Evolutionary conservation across 1,140 invertebrate genomes (phyloP), one percentile per base, ranked within the genome.

Genomic region (Agrypnia vestita): DNA sequence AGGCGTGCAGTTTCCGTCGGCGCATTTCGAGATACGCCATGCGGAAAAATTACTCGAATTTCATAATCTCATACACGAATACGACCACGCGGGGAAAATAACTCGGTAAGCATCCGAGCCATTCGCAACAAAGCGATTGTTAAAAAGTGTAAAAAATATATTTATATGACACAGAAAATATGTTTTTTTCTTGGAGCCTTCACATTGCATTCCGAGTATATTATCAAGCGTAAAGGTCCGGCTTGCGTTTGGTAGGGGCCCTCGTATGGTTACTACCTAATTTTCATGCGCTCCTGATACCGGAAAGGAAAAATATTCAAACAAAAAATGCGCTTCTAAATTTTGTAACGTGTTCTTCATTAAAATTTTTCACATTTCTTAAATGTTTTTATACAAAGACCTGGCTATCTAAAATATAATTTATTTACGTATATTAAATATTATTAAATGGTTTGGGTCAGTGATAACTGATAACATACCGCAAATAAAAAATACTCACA

Each of bases 11-110:
- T 55, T 72, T 72, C 47, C 69, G 72, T 19, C 72, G 15, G 53
- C 35, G 55, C 72, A 75, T 75, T 75, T 61, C 55, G 13, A 15
- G 55, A 61, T 56, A 56, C 21, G 15, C 51, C 25, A 75, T 59
- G 72, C 55, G 72, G 72, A 75, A 75, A 75, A 75, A 75, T 61
- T 75, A 75, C 72, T 75, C 72, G 49, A 59, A 61, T 75, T 75
- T 75, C 53, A 75, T 46, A 61, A 69, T 69, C 43, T 17, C 64
- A 47, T 46, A 69, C 35, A 19, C 64, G 64, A 69, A 69, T 69
- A 47, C 44, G 44, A 46, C 64, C 15, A n/a, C 64, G 9, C 59
- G 9, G 8, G 8, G 4, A 7, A 10, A 35, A 11, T 25, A 6
- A 12, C 4, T 19, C 4, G 13, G 21, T 8, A 3, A 62, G 59